phyloP scores from a whole-genome alignment of 2,888 invertebrate genomes.

The Leptura quadrifasciata region DNA sequence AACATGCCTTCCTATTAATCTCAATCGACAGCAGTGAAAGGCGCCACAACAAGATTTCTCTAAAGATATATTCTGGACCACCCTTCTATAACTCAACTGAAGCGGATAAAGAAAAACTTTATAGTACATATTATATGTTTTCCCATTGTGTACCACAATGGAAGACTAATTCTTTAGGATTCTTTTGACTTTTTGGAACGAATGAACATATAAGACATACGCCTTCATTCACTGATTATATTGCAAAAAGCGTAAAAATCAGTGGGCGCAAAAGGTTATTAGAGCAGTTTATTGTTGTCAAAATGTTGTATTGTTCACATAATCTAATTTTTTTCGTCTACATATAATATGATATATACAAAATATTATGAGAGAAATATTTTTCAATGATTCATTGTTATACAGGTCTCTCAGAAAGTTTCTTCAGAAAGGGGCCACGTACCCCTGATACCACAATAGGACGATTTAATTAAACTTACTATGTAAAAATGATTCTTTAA shows the following conservation, averaged over 20 bases:
- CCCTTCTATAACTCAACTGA: slow-evolving; percentile 1
- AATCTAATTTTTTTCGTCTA: too few species aligned
- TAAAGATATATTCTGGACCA: slow-evolving; percentile 1
- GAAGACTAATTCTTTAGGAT: background rate
- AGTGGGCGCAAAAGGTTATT: background rate
- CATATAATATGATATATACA: too few species aligned
- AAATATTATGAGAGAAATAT: too few species aligned
- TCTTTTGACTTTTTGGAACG: background rate
- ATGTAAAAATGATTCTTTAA: too few species aligned
- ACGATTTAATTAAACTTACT: too few species aligned
- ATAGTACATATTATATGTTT: slow-evolving; percentile 1
- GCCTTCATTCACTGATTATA: background rate
- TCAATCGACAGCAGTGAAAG: slow-evolving; percentile 1
- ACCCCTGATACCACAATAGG: too few species aligned
- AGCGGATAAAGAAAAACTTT: slow-evolving; percentile 1
- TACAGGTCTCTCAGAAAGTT: too few species aligned
- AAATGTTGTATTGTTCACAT: too few species aligned
- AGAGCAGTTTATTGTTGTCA: background rate
- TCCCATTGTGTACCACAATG: background rate
- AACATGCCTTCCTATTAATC: slow-evolving; percentile 1
- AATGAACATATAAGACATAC: background rate
- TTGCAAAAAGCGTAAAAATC: background rate
- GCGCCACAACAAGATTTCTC: slow-evolving; percentile 1
- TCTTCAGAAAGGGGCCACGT: too few species aligned
- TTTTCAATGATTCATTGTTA: too few species aligned